phyloP scores from a whole-genome alignment of 2,797 vertebrate species.

The Rhinophrynus dorsalis region DNA sequence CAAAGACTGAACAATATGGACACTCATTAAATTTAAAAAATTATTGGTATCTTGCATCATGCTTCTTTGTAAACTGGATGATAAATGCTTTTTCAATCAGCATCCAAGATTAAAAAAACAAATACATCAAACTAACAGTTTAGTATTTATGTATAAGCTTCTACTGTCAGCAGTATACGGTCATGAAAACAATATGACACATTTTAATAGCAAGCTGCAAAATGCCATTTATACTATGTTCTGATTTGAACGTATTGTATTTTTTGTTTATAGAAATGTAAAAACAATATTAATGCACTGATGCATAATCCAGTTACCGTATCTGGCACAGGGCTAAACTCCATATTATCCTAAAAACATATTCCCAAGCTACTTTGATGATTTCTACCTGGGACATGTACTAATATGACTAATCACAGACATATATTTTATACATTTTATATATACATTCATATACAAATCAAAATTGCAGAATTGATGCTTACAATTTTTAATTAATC shows the following conservation, averaged over 20 bases:
- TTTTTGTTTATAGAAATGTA: background rate
- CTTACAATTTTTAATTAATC: too few species aligned
- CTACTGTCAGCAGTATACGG: background rate
- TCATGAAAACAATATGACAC: conserved; percentile 8
- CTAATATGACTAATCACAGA: too few species aligned
- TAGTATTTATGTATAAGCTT: conserved; percentile 56
- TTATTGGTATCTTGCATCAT: background rate
- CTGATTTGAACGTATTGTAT: background rate
- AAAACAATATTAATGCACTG: background rate
- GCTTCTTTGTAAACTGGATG: conserved; percentile 44
- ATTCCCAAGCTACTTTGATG: too few species aligned
- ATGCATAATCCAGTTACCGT: background rate
- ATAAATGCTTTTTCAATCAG: conserved; percentile 56
- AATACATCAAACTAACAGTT: too few species aligned
- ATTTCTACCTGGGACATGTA: too few species aligned
- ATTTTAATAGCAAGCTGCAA: conserved; percentile 52
- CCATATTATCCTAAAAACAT: too few species aligned
- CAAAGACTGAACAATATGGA: background rate
- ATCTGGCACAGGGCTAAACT: background rate
- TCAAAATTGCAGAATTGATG: too few species aligned
- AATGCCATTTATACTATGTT: conserved; percentile 47
- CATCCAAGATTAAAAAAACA: conserved; percentile 43
- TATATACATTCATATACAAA: too few species aligned
- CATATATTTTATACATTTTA: too few species aligned
- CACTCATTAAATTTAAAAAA: conserved; percentile 1